phyloP scores from a whole-genome alignment of 2,797 vertebrate genomes.

The Oceanodroma leucorhoa region DNA sequence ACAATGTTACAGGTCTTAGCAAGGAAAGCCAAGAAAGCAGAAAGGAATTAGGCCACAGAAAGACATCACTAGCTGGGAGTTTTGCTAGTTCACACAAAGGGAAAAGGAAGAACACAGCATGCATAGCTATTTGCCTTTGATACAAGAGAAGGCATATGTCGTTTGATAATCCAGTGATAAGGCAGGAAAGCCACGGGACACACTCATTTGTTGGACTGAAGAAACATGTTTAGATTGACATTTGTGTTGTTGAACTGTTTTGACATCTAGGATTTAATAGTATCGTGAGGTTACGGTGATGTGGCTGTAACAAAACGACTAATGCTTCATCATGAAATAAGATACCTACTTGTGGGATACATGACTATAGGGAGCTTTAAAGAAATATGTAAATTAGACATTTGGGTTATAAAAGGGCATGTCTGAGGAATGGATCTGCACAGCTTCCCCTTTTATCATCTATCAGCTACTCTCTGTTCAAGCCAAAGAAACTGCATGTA shows the following conservation, averaged over 20 bases:
- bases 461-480: background rate
- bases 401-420: background rate
- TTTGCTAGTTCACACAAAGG: background rate
- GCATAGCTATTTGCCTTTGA: background rate
- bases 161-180: background rate
- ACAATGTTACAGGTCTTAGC: background rate
- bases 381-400: background rate
- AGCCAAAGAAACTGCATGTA: background rate
- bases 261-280: background rate
- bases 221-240: background rate
- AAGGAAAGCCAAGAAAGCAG: background rate
- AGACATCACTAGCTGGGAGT: background rate
- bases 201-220: background rate
- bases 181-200: background rate
- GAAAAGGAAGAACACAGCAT: background rate
- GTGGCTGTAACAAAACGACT: background rate
- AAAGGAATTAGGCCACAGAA: background rate
- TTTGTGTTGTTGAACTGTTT: background rate
- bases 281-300: rapidly evolving
- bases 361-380: background rate
- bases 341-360: background rate
- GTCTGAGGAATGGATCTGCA: background rate
- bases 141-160: background rate
- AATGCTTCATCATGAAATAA: background rate
- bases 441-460: background rate